Percentiles rank a stretch among this genome's conserved stretches.
Evolutionary conservation across 2,797 vertebrate species (phyloP).

Genomic region (Sciurus vulgaris): DNA sequence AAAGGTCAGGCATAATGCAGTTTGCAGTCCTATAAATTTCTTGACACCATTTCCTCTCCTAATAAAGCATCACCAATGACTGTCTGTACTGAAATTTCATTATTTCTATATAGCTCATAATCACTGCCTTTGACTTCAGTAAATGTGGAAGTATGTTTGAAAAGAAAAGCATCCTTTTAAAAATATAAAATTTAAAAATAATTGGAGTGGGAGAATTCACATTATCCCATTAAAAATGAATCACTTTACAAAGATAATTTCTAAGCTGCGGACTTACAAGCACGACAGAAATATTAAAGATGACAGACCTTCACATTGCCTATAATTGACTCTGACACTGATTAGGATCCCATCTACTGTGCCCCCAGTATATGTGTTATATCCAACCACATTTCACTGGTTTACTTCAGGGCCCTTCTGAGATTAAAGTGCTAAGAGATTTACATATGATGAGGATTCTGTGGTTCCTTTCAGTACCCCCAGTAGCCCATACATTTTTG

Average conservation of each 20-base stretch:
- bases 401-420: constrained; percentile 78
- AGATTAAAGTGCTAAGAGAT: constrained; percentile 74
- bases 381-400: constrained; percentile 74
- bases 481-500: constrained; percentile 22
- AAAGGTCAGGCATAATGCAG: constrained; percentile 76
- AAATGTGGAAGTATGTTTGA: constrained; percentile 60
- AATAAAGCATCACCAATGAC: constrained; percentile 63
- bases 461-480: constrained; percentile 58
- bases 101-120: constrained; percentile 70
- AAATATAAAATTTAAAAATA: constrained; percentile 72
- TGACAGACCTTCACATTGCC: constrained; percentile 71
- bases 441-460: constrained; percentile 67
- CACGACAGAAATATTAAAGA: constrained; percentile 70
- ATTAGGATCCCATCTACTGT: constrained; percentile 75
- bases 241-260: constrained; percentile 61
- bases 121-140: constrained; percentile 48
- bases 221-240: constrained; percentile 82
- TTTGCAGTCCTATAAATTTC: constrained; percentile 71
- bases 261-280: neutral
- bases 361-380: constrained; percentile 70
- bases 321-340: constrained; percentile 75
- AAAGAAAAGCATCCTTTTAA: constrained; percentile 57
- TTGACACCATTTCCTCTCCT: constrained; percentile 70
- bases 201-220: constrained; percentile 71
- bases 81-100: constrained; percentile 58